Base-by-base conservation (phyloP, 2,888 invertebrate species). In the Agapostemon virescens region DNA sequence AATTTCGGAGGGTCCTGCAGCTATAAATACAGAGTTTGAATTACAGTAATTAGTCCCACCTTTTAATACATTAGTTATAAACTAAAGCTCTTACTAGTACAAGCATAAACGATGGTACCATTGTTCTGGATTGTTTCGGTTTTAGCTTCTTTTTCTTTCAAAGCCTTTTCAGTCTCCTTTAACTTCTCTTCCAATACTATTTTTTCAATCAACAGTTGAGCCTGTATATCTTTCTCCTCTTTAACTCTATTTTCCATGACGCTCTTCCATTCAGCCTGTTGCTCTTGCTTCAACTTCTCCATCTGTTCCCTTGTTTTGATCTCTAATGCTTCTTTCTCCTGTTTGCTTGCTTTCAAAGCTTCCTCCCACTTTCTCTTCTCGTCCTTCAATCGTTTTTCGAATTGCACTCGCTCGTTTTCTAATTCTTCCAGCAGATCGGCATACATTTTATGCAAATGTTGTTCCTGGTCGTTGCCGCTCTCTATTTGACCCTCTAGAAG, bases 281-380 rank as follows among this genome's bases (percentile, higher is more conserved):
- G 94, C 84, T 84, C 93, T 91, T 93, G 90, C 87, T 93, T 93
- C 88, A 94, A 94, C 45, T 91, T 93, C 15, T 93, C 85, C 81
- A 93, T 92, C 33, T 93, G 89, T 72, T 94, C 93, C 78, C 93
- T 93, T 88, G 94, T 94, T 80, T 93, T 93, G n/a, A 88, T 90
- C 76, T 94, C 93, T 72, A 94, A 93, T 4, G 90, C 91, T 82
- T 94, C 93, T 68, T 95, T 92, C 71, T 94, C 94, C 58, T 90
- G 90, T 45, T 90, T 90, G 49, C 89, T 91, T 77, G 88, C 87
- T 33, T 93, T 92, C 67, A 95, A 84, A 79, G 93, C 92, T 77
- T 93, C 93, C 83, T 94, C 93, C 91, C 94, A 94, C 2, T 94
- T 94, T 17, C 93, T 91, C 85, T 91, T 94, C 81, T 95, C 95